These are phyloP conservation scores for Lepidochitona cinerea DNA, from an alignment of 2,888 invertebrate genomes.

Conservation along the genomic window DNA sequence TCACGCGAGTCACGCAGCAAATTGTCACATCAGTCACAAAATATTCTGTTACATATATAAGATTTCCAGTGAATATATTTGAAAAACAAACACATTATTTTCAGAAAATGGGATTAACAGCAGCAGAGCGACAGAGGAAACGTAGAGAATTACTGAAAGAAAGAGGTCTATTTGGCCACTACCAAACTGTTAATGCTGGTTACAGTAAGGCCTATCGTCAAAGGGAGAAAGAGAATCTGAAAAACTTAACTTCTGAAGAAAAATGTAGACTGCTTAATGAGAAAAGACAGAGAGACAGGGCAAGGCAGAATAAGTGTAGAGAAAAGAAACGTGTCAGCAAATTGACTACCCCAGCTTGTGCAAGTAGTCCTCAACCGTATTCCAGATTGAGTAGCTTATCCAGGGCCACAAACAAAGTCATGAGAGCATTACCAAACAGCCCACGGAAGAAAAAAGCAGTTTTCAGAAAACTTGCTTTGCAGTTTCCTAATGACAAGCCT, in stretches of 20 bases:
- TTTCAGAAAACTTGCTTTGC: conserved; percentile 12
- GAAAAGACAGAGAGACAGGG: background rate
- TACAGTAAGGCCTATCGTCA: background rate
- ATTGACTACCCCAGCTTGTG: background rate
- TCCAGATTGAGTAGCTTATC: background rate
- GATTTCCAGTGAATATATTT: background rate
- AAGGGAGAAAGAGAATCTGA: background rate
- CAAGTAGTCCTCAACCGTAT: background rate
- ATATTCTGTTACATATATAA: background rate
- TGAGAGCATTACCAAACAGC: background rate
- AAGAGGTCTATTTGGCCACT: background rate
- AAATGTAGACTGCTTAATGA: background rate
- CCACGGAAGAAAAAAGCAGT: background rate
- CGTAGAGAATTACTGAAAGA: background rate
- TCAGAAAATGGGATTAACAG: background rate
- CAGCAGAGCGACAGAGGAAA: background rate
- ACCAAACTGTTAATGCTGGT: background rate
- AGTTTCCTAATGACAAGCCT: conserved; percentile 16
- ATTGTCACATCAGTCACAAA: background rate
- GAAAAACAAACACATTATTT: background rate
- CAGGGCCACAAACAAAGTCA: background rate
- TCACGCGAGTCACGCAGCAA: background rate
- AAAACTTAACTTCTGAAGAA: background rate
- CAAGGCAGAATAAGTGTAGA: conserved; percentile 1
- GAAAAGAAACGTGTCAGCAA: background rate